Evolutionary conservation across 2,113 vertebrate genomes (phyloP).

Genomic region (Corapipo altera): DNA sequence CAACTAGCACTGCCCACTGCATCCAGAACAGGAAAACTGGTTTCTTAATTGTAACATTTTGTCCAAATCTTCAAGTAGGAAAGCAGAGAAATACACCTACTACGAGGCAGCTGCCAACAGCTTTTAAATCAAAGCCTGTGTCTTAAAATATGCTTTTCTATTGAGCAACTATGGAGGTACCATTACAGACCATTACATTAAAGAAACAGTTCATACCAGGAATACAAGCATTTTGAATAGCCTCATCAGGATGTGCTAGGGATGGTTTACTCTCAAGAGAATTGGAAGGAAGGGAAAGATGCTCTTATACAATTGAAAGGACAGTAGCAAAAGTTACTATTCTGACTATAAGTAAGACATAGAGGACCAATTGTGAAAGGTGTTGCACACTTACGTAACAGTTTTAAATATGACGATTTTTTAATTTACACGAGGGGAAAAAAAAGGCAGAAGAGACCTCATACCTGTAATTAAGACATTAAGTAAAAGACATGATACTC

Average conservation of each 20-base stretch:
- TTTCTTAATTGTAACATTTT: not conserved
- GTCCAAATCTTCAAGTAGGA: not conserved
- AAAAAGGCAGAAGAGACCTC: not conserved
- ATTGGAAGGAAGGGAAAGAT: not conserved
- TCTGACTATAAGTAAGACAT: not conserved
- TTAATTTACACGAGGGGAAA: not conserved
- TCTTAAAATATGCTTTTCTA: not conserved
- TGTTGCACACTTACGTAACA: not conserved
- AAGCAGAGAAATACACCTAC: not conserved
- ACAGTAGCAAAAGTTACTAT: not conserved
- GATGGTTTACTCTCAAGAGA: not conserved
- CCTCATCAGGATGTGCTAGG: not conserved
- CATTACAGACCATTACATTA: not conserved
- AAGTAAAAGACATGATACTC: not conserved
- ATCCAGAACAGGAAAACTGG: not conserved
- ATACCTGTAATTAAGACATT: not conserved
- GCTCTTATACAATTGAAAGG: not conserved
- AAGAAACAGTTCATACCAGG: not conserved
- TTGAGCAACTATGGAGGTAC: not conserved
- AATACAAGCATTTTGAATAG: not conserved
- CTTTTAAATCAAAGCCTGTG: slow-evolving; percentile 3
- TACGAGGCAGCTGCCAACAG: not conserved
- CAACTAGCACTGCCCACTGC: not conserved
- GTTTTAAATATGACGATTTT: not conserved
- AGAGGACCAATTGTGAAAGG: not conserved